phyloP scores from a whole-genome alignment of 1,140 invertebrate genomes.

The Atopsyche davidsoni region DNA sequence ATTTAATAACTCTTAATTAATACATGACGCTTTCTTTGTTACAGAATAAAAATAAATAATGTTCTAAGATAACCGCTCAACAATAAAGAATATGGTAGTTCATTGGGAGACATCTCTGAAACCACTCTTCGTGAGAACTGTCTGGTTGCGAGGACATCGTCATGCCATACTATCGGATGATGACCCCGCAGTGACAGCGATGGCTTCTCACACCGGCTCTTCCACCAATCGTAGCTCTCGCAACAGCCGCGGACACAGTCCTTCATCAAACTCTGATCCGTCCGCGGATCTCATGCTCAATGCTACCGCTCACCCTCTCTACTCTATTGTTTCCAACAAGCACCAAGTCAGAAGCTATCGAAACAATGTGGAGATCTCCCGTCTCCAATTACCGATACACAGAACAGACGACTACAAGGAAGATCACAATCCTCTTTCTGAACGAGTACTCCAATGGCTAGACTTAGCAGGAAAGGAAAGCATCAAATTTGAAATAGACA shows the following conservation, averaged over 20 bases:
- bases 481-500: constrained; percentile 26
- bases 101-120: constrained; percentile 65
- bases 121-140: constrained; percentile 62
- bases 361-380: not conserved
- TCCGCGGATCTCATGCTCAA: constrained; percentile 24
- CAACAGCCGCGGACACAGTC: constrained; percentile 29
- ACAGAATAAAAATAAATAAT: not conserved
- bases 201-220: constrained; percentile 14
- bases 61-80: not conserved
- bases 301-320: constrained; percentile 34
- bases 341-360: constrained; percentile 22
- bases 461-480: constrained; percentile 49
- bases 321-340: constrained; percentile 29
- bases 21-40: too few species aligned
- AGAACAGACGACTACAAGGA: constrained; percentile 20
- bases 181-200: constrained; percentile 39
- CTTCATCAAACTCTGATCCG: not conserved
- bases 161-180: constrained; percentile 63
- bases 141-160: constrained; percentile 64
- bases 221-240: constrained; percentile 23
- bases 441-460: constrained; percentile 55
- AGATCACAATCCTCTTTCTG: constrained; percentile 44
- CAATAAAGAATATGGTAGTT: constrained; percentile 36
- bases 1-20: too few species aligned
- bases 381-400: constrained; percentile 32